Evolutionary conservation across 1,140 invertebrate species (phyloP).

Genomic region (Lanistes nyassanus): DNA sequence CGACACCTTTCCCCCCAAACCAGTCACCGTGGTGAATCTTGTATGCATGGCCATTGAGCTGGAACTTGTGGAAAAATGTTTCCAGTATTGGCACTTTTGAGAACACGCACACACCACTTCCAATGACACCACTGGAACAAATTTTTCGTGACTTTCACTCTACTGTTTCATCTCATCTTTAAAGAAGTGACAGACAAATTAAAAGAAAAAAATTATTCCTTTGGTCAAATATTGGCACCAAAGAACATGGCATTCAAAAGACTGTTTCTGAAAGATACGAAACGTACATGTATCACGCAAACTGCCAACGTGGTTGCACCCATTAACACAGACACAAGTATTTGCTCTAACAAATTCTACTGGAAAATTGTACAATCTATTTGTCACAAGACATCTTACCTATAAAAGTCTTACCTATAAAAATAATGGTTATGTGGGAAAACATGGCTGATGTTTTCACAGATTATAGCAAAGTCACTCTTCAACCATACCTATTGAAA

Average conservation of each 20-base stretch:
- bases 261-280: not conserved
- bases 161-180: too few species aligned
- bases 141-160: not conserved
- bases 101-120: constrained; percentile 91
- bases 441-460: constrained; percentile 71
- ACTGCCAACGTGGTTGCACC: not conserved
- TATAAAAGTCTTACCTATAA: constrained; percentile 76
- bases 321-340: not conserved
- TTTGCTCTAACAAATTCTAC: not conserved
- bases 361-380: not conserved
- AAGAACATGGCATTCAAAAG: not conserved
- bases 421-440: constrained; percentile 92
- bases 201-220: not conserved
- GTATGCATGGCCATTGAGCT: constrained; percentile 96
- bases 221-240: too few species aligned
- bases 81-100: constrained; percentile 88
- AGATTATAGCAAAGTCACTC: constrained; percentile 77
- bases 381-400: not conserved
- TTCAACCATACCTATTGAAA: constrained; percentile 76
- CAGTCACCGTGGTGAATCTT: constrained; percentile 97
- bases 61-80: constrained; percentile 90
- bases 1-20: constrained; percentile 97
- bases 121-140: constrained; percentile 83
- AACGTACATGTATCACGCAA: not conserved
- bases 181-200: not conserved